Evolutionary conservation across 2,113 vertebrate genomes (phyloP).

Genomic region (Tenrec ecaudatus): DNA sequence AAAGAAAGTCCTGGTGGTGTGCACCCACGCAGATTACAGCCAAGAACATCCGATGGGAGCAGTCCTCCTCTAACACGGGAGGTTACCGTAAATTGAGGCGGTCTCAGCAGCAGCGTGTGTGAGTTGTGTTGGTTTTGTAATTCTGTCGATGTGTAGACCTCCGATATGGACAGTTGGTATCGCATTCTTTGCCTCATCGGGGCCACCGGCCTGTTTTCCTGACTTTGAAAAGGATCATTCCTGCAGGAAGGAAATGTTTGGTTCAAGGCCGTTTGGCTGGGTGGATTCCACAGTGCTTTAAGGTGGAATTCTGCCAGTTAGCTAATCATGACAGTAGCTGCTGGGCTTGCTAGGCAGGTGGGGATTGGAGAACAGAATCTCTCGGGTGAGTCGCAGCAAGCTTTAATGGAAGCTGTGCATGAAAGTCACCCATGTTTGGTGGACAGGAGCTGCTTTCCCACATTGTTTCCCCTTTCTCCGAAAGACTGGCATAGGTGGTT

Average conservation of each 20-base stretch:
- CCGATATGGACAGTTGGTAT: background rate
- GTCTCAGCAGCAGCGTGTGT: background rate
- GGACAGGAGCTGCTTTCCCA: background rate
- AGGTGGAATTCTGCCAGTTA: slow-evolving; percentile 42
- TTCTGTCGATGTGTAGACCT: background rate
- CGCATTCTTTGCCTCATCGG: background rate
- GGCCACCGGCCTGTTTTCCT: slow-evolving; percentile 44
- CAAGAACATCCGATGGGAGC: background rate
- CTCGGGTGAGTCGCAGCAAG: background rate
- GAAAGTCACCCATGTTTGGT: background rate
- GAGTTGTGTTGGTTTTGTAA: background rate
- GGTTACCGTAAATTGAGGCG: background rate
- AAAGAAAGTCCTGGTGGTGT: background rate
- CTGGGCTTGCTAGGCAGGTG: slow-evolving; percentile 40
- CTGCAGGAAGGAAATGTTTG: slow-evolving; percentile 69
- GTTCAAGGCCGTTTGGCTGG: background rate
- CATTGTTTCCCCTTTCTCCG: background rate
- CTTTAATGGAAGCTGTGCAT: background rate
- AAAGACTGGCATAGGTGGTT: background rate
- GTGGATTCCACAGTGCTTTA: background rate
- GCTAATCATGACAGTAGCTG: slow-evolving; percentile 65
- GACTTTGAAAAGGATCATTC: slow-evolving; percentile 45
- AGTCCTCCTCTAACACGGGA: background rate
- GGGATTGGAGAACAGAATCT: background rate
- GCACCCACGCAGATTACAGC: background rate